phyloP scores from a whole-genome alignment of 2,797 vertebrate species.

The Tenualosa thibaudeaui region DNA sequence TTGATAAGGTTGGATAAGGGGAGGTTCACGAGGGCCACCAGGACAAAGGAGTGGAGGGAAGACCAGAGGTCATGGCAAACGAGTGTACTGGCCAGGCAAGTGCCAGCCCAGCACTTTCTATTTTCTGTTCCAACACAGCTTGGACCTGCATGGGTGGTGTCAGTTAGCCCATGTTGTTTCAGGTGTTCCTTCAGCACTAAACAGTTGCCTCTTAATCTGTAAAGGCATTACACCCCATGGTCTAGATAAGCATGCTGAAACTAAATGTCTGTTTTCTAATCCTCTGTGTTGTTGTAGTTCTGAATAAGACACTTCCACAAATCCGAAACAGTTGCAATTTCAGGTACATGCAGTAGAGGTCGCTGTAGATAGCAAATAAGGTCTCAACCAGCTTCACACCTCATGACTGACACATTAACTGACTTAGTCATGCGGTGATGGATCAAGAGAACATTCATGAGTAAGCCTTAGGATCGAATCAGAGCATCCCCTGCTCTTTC shows the following conservation, averaged over 20 bases:
- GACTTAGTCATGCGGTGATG: slow-evolving; percentile 27
- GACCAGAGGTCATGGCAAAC: not conserved
- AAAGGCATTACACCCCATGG: not conserved
- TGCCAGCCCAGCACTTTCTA: not conserved
- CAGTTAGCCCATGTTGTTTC: not conserved
- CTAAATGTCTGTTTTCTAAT: not conserved
- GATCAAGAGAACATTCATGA: not conserved
- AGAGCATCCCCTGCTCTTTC: not conserved
- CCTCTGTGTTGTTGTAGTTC: not conserved
- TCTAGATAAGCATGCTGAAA: not conserved
- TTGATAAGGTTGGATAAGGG: not conserved
- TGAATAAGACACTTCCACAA: not conserved
- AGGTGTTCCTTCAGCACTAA: not conserved
- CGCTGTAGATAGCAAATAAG: slow-evolving; percentile 24
- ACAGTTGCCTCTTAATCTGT: not conserved
- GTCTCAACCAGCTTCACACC: not conserved
- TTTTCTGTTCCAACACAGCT: not conserved
- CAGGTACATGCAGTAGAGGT: slow-evolving; percentile 42
- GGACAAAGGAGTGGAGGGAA: not conserved
- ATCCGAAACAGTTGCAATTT: not conserved
- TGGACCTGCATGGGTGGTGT: not conserved
- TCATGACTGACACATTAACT: slow-evolving; percentile 14
- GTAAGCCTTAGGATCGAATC: not conserved
- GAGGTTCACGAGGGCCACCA: not conserved
- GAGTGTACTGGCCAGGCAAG: not conserved